Conservation (phyloP, 2,888 invertebrate genomes). For the Ormyrus rosae region DNA sequence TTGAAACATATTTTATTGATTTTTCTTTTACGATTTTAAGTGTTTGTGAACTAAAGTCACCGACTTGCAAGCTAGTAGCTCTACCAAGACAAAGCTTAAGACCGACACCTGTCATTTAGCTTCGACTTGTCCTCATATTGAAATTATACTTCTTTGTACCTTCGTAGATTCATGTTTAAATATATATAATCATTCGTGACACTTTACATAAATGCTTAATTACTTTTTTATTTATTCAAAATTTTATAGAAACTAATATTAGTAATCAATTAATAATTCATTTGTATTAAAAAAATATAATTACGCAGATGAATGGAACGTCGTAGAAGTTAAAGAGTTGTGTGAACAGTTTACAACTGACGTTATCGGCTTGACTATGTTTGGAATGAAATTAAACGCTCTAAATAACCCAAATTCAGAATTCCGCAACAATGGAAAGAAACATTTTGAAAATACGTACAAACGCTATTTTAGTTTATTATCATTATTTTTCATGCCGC, state of each 20-base stretch:
- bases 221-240: neutral
- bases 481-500: slow-evolving; percentile 75
- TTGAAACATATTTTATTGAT: too few relatives aligned
- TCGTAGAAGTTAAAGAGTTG: slow-evolving; percentile 67
- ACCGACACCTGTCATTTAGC: too few relatives aligned
- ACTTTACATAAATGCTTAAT: too few relatives aligned
- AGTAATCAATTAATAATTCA: too few relatives aligned
- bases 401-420: slow-evolving; percentile 74
- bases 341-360: slow-evolving; percentile 72
- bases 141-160: too few relatives aligned
- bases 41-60: too few relatives aligned
- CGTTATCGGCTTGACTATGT: slow-evolving; percentile 77
- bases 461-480: slow-evolving; percentile 71
- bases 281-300: neutral
- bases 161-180: too few relatives aligned
- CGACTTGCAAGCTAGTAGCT: too few relatives aligned
- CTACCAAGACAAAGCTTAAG: too few relatives aligned
- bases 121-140: too few relatives aligned
- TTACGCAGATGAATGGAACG: slow-evolving; percentile 60
- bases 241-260: neutral
- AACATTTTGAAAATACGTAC: slow-evolving; percentile 72
- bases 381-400: slow-evolving; percentile 76
- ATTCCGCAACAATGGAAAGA: slow-evolving; percentile 74
- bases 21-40: too few relatives aligned
- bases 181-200: too few relatives aligned